phyloP scores from a whole-genome alignment of 2,113 vertebrate genomes.

The Noctilio leporinus region DNA sequence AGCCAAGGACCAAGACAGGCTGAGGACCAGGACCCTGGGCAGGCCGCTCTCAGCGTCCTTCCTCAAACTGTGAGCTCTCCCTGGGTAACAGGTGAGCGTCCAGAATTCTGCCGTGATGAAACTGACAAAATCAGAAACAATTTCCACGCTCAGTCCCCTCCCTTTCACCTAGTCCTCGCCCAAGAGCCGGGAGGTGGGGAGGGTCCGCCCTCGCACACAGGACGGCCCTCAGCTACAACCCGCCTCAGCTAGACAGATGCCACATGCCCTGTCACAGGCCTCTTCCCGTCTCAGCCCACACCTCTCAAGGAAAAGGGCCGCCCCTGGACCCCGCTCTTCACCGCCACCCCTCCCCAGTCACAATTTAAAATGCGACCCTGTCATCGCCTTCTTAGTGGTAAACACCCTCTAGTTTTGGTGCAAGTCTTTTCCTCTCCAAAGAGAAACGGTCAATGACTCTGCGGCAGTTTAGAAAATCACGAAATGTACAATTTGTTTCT shows the following conservation, averaged over 20 bases:
- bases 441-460: neutral
- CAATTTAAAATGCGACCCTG: neutral
- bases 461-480: neutral
- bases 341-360: neutral
- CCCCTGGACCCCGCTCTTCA: neutral
- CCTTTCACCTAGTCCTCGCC: neutral
- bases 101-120: neutral
- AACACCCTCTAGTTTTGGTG: neutral
- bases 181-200: no score
- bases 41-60: neutral
- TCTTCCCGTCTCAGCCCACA: no score
- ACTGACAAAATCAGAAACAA: neutral
- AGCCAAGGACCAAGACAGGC: no score
- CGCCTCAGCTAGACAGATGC: neutral
- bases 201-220: neutral
- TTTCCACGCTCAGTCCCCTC: neutral
- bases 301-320: no score
- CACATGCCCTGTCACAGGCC: neutral
- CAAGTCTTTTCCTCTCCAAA: neutral
- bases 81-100: conserved; percentile 6
- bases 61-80: neutral
- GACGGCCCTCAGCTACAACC: neutral
- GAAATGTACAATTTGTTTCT: neutral
- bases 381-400: neutral
- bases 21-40: no score